Evolutionary conservation across 2,797 vertebrate species (phyloP).

Genomic region (Artibeus lituratus): DNA sequence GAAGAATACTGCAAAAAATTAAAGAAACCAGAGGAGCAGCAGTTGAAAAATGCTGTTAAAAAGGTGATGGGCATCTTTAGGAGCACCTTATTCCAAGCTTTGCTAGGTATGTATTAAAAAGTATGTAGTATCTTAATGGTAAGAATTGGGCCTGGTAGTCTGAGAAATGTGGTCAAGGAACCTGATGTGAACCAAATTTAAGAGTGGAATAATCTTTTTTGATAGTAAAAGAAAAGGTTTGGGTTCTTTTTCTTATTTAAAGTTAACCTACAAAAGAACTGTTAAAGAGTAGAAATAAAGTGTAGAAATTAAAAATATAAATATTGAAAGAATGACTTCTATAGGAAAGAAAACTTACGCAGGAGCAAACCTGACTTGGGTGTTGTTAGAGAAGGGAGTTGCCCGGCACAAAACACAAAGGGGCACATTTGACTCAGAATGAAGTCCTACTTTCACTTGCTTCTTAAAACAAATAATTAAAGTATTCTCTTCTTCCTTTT

Average conservation of each 20-base stretch:
- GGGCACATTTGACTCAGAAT: not conserved
- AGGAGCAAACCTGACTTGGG: not conserved
- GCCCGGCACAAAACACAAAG: not conserved
- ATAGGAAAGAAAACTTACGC: not conserved
- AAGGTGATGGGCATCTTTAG: slow-evolving; percentile 95
- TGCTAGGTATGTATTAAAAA: slow-evolving; percentile 90
- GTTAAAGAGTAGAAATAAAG: not conserved
- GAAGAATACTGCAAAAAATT: slow-evolving; percentile 96
- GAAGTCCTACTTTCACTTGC: not conserved
- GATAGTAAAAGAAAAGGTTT: not conserved
- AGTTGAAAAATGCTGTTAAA: slow-evolving; percentile 92
- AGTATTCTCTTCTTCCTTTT: not conserved
- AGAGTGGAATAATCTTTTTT: slow-evolving; percentile 43
- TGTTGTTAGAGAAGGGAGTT: not conserved
- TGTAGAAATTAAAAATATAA: not conserved
- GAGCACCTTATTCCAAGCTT: slow-evolving; percentile 95
- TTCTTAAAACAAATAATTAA: slow-evolving; percentile 7
- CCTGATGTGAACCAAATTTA: not conserved
- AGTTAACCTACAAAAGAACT: slow-evolving; percentile 13
- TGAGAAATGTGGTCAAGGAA: slow-evolving; percentile 16
- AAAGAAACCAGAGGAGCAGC: slow-evolving; percentile 91
- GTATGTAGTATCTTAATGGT: not conserved
- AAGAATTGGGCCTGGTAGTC: slow-evolving; percentile 28
- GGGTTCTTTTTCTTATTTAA: not conserved
- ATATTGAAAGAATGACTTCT: not conserved